Evolutionary conservation across 1,140 invertebrate genomes (phyloP).

Genomic region (Reticulitermes speratus): DNA sequence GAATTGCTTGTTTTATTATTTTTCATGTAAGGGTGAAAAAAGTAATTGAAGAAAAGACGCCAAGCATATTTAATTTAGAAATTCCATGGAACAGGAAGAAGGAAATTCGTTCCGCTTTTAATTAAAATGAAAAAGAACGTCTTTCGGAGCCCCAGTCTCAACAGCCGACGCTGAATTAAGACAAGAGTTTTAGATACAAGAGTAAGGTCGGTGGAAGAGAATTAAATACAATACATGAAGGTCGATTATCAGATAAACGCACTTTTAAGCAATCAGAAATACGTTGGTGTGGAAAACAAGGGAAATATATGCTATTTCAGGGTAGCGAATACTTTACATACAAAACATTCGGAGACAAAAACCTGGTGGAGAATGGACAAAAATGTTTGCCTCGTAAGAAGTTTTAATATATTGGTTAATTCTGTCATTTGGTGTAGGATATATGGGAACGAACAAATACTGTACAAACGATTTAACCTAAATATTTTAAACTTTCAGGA

Average conservation of each 20-base stretch:
- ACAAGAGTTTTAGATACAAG: neutral
- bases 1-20: neutral
- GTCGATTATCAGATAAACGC: neutral
- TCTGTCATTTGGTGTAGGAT: too few relatives aligned
- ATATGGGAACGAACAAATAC: too few relatives aligned
- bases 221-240: neutral
- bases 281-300: neutral
- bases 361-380: too few relatives aligned
- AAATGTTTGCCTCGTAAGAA: too few relatives aligned
- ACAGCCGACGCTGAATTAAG: too few relatives aligned
- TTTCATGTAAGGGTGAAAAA: neutral
- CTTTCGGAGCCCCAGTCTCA: neutral
- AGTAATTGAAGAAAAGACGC: neutral
- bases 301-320: too few relatives aligned
- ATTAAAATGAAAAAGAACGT: neutral
- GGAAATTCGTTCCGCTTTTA: slow-evolving; percentile 7
- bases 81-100: neutral
- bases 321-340: too few relatives aligned
- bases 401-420: too few relatives aligned
- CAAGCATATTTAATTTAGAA: neutral
- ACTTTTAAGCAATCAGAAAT: neutral
- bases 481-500: too few relatives aligned
- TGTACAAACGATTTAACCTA: too few relatives aligned
- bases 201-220: neutral
- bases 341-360: too few relatives aligned